Evolutionary conservation across 1,140 invertebrate genomes (phyloP).

Genomic region (Elymnias hypermnestra): DNA sequence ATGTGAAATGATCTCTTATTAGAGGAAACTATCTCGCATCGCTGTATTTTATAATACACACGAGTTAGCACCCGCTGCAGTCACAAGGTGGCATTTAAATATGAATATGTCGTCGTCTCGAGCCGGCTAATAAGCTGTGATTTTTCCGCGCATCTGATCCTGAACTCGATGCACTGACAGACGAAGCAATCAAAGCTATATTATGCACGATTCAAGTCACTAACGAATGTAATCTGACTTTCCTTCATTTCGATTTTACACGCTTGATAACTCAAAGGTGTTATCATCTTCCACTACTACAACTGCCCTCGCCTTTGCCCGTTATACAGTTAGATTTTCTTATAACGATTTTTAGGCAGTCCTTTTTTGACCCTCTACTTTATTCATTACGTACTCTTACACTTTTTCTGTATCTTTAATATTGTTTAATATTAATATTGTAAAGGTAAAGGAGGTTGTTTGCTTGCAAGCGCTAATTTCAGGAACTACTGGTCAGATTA

Average conservation of each 20-base stretch:
- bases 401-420: too few species aligned
- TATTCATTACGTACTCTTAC: too few species aligned
- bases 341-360: too few species aligned
- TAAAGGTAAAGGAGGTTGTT: too few species aligned
- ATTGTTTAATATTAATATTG: too few species aligned
- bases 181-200: constrained; percentile 27
- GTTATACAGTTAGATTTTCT: too few species aligned
- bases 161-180: constrained; percentile 23
- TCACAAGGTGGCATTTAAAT: constrained; percentile 64
- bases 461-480: too few species aligned
- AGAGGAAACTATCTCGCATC: constrained; percentile 10
- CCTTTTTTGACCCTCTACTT: too few species aligned
- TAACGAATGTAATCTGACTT: constrained; percentile 8
- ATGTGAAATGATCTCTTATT: constrained; percentile 9
- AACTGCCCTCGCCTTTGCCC: background rate
- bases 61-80: constrained; percentile 42
- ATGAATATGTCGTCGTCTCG: constrained; percentile 61
- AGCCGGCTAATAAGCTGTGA: constrained; percentile 61
- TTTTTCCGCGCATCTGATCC: constrained; percentile 65
- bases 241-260: background rate
- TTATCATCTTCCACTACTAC: constrained; percentile 2
- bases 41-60: constrained; percentile 28
- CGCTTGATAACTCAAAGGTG: constrained; percentile 2
- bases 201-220: constrained; percentile 30
- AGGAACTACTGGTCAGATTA: too few species aligned